Evolutionary conservation across 2,113 vertebrate genomes (phyloP).

Genomic region (Geococcyx californianus): DNA sequence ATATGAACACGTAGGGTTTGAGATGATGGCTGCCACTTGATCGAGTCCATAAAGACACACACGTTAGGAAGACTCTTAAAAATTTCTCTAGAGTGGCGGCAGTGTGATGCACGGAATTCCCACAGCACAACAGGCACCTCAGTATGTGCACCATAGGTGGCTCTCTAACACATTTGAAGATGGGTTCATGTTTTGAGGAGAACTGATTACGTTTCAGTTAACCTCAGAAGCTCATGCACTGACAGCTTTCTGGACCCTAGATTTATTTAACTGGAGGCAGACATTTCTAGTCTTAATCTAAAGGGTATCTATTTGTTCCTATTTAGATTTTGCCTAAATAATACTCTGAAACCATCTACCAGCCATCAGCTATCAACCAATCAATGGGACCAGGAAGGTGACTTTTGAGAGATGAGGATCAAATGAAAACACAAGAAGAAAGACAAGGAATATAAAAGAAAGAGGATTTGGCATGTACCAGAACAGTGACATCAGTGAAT

Average conservation of each 20-base stretch:
- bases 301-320: background rate
- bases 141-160: background rate
- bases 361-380: background rate
- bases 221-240: background rate
- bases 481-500: too few species aligned
- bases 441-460: too few species aligned
- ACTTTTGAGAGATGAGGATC: too few species aligned
- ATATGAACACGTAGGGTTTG: background rate
- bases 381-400: background rate
- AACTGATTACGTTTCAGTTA: background rate
- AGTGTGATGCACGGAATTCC: background rate
- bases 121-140: background rate
- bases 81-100: background rate
- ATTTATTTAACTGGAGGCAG: background rate
- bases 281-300: background rate
- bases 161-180: background rate
- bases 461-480: too few species aligned
- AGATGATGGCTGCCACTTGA: background rate
- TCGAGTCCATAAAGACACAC: background rate
- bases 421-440: too few species aligned
- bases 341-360: background rate
- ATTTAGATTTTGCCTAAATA: background rate
- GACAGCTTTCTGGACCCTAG: background rate
- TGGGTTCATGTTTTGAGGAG: background rate
- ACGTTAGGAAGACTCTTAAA: background rate